These are phyloP conservation scores for Rhamnusium bicolor DNA, from an alignment of 2,888 invertebrate species.

Conservation along the genomic window DNA sequence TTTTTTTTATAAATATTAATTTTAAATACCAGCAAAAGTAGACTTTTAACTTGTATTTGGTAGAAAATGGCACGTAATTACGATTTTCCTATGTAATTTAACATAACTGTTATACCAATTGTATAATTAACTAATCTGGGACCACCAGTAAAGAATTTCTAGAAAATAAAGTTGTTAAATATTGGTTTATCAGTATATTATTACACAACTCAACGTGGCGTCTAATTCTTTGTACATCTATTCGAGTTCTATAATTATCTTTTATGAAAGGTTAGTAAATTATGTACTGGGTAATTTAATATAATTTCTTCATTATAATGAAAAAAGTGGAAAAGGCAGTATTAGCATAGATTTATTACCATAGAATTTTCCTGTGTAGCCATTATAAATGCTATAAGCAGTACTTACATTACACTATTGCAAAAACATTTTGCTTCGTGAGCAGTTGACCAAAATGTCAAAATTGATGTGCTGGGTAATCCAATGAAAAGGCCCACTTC, in stretches of 20 bases:
- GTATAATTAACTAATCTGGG: no score
- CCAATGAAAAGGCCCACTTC: no score
- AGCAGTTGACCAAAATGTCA: no score
- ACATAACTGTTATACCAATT: not conserved
- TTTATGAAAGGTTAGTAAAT: not conserved
- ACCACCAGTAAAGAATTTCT: not conserved
- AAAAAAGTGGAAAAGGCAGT: not conserved
- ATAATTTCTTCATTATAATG: not conserved
- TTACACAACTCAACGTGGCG: not conserved
- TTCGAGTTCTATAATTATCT: not conserved
- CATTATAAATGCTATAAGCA: no score
- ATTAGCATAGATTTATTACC: not conserved
- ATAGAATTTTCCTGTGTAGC: not conserved
- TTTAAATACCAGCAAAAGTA: not conserved
- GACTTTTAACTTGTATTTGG: not conserved
- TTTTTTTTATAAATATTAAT: no score
- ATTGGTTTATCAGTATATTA: constrained; percentile 2
- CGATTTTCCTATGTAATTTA: constrained; percentile 1
- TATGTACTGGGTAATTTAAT: not conserved
- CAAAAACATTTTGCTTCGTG: no score
- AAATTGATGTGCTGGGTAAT: no score
- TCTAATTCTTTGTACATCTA: not conserved
- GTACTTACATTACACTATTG: no score
- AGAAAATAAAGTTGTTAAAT: constrained; percentile 12
- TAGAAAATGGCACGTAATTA: not conserved